Conservation (phyloP, 2,113 vertebrate species). For the Scolopax mira region DNA sequence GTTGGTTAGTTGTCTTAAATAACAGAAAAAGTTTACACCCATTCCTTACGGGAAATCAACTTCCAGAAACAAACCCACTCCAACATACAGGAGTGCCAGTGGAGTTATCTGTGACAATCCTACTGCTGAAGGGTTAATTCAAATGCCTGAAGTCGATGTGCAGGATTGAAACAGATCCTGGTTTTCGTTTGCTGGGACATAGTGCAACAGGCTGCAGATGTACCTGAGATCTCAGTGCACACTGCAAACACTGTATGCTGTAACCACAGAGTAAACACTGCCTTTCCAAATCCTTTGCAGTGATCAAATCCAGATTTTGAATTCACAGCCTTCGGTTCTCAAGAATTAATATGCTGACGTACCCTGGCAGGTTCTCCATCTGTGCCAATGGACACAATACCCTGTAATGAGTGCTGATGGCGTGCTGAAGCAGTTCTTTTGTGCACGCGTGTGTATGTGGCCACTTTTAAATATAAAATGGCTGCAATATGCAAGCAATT, state of each 20-base stretch:
- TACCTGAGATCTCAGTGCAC: background rate
- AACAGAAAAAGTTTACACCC: background rate
- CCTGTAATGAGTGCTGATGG: constrained; percentile 30
- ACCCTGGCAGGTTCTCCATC: background rate
- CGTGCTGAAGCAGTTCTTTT: background rate
- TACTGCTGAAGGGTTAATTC: background rate
- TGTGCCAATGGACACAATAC: constrained; percentile 29
- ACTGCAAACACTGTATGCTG: background rate
- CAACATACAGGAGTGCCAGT: background rate
- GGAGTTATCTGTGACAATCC: background rate
- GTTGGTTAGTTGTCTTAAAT: background rate
- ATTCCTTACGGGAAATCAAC: background rate
- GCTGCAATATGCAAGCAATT: background rate
- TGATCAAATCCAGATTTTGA: background rate
- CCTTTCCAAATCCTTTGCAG: background rate
- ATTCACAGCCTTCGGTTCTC: background rate
- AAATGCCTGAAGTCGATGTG: background rate
- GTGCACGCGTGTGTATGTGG: background rate
- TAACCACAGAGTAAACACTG: background rate
- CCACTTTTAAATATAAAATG: constrained; percentile 30
- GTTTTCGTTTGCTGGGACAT: background rate
- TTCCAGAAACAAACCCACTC: background rate
- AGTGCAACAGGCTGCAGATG: background rate
- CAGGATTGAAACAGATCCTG: background rate
- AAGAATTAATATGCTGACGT: background rate